These are phyloP conservation scores for Bothrops jararaca DNA, from an alignment of 2,113 vertebrate species.

Conservation along the genomic window DNA sequence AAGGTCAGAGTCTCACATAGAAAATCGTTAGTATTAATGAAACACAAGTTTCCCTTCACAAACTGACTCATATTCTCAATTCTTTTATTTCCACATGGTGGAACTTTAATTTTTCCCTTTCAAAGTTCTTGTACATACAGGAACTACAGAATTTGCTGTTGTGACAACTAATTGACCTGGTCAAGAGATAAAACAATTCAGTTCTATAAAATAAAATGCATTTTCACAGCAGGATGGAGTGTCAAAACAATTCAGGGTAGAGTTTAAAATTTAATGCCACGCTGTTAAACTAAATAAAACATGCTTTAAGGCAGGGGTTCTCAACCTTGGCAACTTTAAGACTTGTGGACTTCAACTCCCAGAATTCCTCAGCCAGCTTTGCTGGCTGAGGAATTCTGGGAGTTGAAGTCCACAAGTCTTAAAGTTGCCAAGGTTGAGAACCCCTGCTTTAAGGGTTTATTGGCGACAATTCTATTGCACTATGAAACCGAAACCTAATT, in stretches of 20 bases:
- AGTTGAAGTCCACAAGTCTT: no score
- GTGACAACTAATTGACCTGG: not conserved
- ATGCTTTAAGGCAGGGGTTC: no score
- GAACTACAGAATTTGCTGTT: not conserved
- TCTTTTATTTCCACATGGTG: conserved; percentile 27
- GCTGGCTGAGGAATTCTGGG: no score
- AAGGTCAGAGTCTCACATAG: not conserved
- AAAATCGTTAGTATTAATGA: not conserved
- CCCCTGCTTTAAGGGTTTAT: not conserved
- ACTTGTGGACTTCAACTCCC: no score
- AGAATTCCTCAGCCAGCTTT: no score
- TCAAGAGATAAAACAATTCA: not conserved
- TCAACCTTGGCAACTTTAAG: no score
- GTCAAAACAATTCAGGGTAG: not conserved
- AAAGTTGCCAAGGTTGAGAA: no score
- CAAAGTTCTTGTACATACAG: not conserved
- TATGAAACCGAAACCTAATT: not conserved
- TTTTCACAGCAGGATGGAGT: not conserved
- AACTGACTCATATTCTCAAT: not conserved
- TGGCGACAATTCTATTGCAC: not conserved
- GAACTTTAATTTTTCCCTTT: not conserved
- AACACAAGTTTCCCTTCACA: not conserved
- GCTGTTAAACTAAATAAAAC: not conserved
- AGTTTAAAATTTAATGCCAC: not conserved
- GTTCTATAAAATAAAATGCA: not conserved